Evolutionary conservation across 2,113 vertebrate species (phyloP).

Genomic region (Noturus placidus): DNA sequence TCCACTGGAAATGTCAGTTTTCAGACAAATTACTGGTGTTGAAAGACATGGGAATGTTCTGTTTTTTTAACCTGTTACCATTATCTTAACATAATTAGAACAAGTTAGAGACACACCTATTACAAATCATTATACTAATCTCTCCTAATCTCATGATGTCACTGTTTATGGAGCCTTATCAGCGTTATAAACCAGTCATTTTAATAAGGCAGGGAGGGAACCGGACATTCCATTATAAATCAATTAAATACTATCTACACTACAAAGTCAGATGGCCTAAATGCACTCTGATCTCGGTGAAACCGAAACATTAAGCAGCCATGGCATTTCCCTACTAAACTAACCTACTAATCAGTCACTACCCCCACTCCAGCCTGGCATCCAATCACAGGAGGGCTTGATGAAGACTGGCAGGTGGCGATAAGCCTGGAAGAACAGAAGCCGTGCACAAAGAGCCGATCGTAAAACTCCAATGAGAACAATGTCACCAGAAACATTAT

Average conservation of each 20-base stretch:
- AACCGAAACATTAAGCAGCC: conserved; percentile 19
- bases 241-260: not conserved
- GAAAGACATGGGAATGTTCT: not conserved
- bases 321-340: conserved; percentile 21
- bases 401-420: conserved; percentile 53
- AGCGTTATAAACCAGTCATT: not conserved
- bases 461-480: conserved; percentile 53
- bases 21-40: conserved; percentile 13
- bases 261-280: not conserved
- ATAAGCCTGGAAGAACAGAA: conserved; percentile 54
- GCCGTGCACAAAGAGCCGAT: conserved; percentile 39
- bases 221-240: not conserved
- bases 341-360: conserved; percentile 17
- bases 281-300: not conserved
- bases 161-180: conserved; percentile 12
- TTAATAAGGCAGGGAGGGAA: not conserved
- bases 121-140: conserved; percentile 10
- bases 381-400: conserved; percentile 44
- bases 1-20: not conserved
- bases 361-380: conserved; percentile 27
- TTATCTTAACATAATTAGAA: conserved; percentile 8
- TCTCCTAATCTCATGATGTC: conserved; percentile 7
- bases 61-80: not conserved
- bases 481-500: conserved; percentile 41
- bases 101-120: not conserved